phyloP scores from a whole-genome alignment of 2,113 vertebrate species.

The Pseudolaguvia tuberculata region DNA sequence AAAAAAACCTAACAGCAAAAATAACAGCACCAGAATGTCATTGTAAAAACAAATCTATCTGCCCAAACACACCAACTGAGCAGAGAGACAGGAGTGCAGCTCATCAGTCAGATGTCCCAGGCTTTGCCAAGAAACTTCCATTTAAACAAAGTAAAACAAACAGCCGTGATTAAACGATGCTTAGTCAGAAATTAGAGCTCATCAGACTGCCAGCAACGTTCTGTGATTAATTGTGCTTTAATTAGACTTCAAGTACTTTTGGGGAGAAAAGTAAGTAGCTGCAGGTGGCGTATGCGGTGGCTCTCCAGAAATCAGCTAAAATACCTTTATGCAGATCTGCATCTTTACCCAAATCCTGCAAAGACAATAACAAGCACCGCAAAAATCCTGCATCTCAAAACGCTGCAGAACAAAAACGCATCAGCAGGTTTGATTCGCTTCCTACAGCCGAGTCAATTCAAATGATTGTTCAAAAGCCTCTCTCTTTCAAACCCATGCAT shows the following conservation, averaged over 20 bases:
- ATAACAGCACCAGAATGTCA: background rate
- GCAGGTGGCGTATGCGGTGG: conserved; percentile 32
- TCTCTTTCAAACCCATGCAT: background rate
- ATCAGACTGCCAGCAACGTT: conserved; percentile 3
- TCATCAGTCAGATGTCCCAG: conserved; percentile 1
- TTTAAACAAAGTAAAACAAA: background rate
- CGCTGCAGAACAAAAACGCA: background rate
- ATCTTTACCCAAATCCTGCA: background rate
- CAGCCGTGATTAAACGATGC: background rate
- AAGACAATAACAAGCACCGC: background rate
- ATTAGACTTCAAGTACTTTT: conserved; percentile 27
- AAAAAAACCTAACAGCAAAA: background rate
- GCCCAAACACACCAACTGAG: background rate
- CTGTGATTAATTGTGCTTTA: conserved; percentile 17
- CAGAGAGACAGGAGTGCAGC: background rate
- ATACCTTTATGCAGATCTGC: background rate
- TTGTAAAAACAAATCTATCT: background rate
- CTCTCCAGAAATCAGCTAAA: conserved; percentile 21
- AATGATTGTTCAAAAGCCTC: background rate
- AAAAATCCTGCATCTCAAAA: background rate
- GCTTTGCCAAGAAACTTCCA: background rate
- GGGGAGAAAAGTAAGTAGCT: background rate
- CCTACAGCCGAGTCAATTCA: background rate
- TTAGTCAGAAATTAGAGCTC: conserved; percentile 3
- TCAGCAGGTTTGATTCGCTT: background rate